Conservation (phyloP, 2,888 invertebrate species). For the Mythimna lalbum region DNA sequence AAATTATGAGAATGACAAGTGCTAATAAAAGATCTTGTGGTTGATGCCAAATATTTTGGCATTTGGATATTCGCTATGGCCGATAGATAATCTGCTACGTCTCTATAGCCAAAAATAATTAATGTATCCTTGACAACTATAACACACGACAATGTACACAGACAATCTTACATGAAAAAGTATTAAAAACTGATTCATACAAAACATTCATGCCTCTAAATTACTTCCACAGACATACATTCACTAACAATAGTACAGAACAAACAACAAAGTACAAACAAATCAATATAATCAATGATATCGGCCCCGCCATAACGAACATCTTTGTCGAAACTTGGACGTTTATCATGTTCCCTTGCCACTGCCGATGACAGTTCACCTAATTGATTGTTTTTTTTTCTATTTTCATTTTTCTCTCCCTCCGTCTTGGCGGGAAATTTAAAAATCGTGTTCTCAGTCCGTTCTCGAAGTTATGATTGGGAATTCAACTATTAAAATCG, state of each 20-base stretch:
- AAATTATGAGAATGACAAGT: no score
- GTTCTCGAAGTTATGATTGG: constrained; percentile 79
- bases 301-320: constrained; percentile 62
- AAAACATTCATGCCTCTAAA: constrained; percentile 8
- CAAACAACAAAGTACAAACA: constrained; percentile 45
- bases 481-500: constrained; percentile 77
- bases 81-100: no score
- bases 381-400: constrained; percentile 87
- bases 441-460: constrained; percentile 70
- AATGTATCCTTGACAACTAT: not conserved
- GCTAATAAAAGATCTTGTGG: no score
- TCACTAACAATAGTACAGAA: constrained; percentile 35
- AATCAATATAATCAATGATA: constrained; percentile 63
- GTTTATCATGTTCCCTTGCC: constrained; percentile 74
- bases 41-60: no score
- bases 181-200: not conserved
- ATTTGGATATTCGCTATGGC: no score
- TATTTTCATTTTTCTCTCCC: constrained; percentile 62
- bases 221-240: constrained; percentile 25
- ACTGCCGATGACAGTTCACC: constrained; percentile 85
- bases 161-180: not conserved
- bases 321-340: constrained; percentile 69
- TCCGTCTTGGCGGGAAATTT: constrained; percentile 73
- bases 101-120: no score
- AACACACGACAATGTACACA: not conserved